A percentile compares a stretch with the other conserved stretches of the same genome.
These are phyloP conservation scores for Limonius californicus DNA, from an alignment of 1,140 invertebrate species.

Conservation along the genomic window DNA sequence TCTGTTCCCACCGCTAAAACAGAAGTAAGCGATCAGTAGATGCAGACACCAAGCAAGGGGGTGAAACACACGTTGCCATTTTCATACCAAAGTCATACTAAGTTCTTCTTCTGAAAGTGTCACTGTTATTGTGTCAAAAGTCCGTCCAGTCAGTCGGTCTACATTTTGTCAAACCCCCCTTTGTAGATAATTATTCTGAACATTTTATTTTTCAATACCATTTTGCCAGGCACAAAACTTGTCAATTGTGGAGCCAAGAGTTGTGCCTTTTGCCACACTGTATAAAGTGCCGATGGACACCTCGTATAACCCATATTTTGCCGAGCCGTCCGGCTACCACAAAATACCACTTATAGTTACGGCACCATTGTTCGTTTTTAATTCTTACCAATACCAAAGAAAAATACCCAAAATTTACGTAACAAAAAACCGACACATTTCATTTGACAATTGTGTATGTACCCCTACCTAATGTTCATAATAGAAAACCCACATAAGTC, in stretches of 20 bases:
- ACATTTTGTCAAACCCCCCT: background rate
- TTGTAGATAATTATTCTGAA: background rate
- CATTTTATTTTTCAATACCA: background rate
- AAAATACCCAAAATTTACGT: background rate
- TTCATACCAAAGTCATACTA: constrained; percentile 21
- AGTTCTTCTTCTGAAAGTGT: constrained; percentile 22
- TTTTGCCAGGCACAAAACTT: background rate
- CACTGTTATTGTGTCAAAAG: background rate
- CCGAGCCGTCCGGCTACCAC: background rate
- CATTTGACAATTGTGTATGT: background rate
- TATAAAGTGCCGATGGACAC: too few relatives aligned
- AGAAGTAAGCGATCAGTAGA: constrained; percentile 43
- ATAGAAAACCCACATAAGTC: background rate
- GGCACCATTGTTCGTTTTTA: too few relatives aligned
- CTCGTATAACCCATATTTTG: background rate
- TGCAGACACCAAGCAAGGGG: constrained; percentile 29
- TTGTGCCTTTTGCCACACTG: background rate
- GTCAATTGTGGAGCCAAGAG: background rate
- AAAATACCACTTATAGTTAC: too few relatives aligned
- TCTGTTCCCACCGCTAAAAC: constrained; percentile 46
- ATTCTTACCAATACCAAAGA: too few relatives aligned
- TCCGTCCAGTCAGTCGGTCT: constrained; percentile 4
- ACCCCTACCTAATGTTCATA: background rate
- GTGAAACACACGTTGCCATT: constrained; percentile 25
- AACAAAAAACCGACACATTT: background rate